A percentile compares a stretch with the other conserved stretches of the same genome.
phyloP scores from a whole-genome alignment of 2,797 vertebrate genomes.

The Peromyscus nudipes region DNA sequence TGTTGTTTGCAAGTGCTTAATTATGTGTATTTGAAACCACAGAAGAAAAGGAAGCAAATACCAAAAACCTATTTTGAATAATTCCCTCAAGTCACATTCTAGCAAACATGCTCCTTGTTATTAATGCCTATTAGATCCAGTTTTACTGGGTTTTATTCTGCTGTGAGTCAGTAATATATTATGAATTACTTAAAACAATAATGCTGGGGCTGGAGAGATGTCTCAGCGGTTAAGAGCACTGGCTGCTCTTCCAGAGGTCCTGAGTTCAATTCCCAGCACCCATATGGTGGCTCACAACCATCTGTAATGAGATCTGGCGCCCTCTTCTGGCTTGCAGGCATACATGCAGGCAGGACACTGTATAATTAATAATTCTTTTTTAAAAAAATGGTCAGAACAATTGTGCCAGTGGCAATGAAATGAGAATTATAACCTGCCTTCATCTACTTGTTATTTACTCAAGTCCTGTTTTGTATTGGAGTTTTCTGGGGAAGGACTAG shows the following conservation, averaged over 20 bases:
- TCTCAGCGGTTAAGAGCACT: too few relatives aligned
- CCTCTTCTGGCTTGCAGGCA: too few relatives aligned
- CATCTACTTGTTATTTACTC: neutral
- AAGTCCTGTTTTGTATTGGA: neutral
- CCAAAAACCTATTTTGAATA: conserved; percentile 26
- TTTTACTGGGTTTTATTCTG: neutral
- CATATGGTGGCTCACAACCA: too few relatives aligned
- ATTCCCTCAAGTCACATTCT: neutral
- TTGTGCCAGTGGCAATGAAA: neutral
- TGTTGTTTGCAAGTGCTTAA: neutral
- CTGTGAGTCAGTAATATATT: neutral
- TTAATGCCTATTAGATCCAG: neutral
- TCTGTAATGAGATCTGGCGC: too few relatives aligned
- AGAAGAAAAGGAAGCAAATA: neutral
- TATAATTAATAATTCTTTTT: too few relatives aligned
- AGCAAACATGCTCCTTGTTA: neutral
- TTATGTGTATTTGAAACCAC: neutral
- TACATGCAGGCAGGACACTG: too few relatives aligned
- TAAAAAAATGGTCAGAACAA: neutral
- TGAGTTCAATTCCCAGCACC: too few relatives aligned
- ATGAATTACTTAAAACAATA: conserved; percentile 19
- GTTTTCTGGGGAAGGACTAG: neutral
- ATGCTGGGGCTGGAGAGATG: too few relatives aligned
- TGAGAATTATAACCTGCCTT: neutral
- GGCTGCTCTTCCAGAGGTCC: too few relatives aligned